These are phyloP conservation scores for Agrotis clavis DNA, from an alignment of 2,888 invertebrate species.

Conservation along the genomic window DNA sequence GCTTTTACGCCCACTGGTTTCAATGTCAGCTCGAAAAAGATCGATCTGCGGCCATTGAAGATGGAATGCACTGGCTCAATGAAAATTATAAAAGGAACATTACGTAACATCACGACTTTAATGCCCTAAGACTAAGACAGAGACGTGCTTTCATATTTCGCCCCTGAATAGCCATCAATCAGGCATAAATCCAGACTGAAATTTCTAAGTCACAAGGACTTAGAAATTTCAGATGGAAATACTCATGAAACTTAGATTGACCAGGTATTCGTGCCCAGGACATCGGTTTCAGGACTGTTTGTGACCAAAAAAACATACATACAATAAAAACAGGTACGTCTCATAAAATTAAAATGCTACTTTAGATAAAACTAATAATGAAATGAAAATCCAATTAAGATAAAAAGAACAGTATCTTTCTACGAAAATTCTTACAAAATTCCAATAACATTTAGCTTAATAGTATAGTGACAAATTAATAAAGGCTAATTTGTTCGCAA, in stretches of 20 bases:
- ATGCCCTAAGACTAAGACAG: too few species aligned
- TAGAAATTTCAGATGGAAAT: too few species aligned
- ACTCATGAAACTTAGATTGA: too few species aligned
- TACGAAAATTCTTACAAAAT: conserved; percentile 6
- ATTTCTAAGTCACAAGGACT: too few species aligned
- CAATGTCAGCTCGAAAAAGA: conserved; percentile 52
- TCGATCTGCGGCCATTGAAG: conserved; percentile 10
- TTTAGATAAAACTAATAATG: conserved; percentile 1
- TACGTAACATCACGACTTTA: background rate
- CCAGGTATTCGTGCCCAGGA: too few species aligned
- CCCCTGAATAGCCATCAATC: too few species aligned
- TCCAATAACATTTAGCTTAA: background rate
- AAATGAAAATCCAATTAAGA: conserved; percentile 8
- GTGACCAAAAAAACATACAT: too few species aligned
- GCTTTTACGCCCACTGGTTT: conserved; percentile 43
- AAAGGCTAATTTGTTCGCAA: conserved; percentile 28
- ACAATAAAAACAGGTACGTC: too few species aligned
- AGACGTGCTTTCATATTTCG: too few species aligned
- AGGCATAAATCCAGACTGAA: too few species aligned
- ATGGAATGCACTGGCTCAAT: conserved; percentile 17
- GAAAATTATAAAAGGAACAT: conserved; percentile 5
- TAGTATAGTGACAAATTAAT: conserved; percentile 27
- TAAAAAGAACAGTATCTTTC: background rate
- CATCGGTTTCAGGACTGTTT: too few species aligned
- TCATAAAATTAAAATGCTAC: background rate